Conservation (phyloP, 2,113 vertebrate species). For the Trinectes maculatus region DNA sequence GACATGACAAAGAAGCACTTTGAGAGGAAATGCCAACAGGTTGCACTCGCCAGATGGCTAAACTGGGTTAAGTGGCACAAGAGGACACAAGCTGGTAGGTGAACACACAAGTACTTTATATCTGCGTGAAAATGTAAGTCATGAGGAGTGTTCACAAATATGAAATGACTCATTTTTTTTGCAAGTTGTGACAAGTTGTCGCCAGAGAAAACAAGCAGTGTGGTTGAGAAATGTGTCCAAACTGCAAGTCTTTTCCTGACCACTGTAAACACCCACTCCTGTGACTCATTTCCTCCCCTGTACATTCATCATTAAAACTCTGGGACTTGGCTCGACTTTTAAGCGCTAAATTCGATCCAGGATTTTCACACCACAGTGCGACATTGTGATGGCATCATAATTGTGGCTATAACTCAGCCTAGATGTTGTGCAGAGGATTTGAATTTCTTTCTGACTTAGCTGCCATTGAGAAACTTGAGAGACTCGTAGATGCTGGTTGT, state of each 20-base stretch:
- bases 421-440: neutral
- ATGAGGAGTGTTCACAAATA: neutral
- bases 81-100: constrained; percentile 62
- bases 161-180: constrained; percentile 4
- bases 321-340: neutral
- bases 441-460: constrained; percentile 46
- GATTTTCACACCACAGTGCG: neutral
- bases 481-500: constrained; percentile 20
- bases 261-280: constrained; percentile 15
- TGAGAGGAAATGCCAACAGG: constrained; percentile 27
- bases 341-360: neutral
- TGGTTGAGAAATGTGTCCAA: constrained; percentile 47
- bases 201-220: constrained; percentile 51
- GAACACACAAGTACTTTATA: neutral
- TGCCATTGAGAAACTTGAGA: constrained; percentile 56
- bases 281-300: constrained; percentile 61
- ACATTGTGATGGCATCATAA: neutral
- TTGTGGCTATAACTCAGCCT: neutral
- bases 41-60: constrained; percentile 53
- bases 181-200: neutral
- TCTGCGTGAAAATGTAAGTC: neutral
- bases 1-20: constrained; percentile 39
- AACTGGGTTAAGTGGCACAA: constrained; percentile 57
- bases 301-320: constrained; percentile 10
- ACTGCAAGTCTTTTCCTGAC: constrained; percentile 24